Conservation (phyloP, 1,140 invertebrate genomes). For the Brevipalpus yothersi region DNA sequence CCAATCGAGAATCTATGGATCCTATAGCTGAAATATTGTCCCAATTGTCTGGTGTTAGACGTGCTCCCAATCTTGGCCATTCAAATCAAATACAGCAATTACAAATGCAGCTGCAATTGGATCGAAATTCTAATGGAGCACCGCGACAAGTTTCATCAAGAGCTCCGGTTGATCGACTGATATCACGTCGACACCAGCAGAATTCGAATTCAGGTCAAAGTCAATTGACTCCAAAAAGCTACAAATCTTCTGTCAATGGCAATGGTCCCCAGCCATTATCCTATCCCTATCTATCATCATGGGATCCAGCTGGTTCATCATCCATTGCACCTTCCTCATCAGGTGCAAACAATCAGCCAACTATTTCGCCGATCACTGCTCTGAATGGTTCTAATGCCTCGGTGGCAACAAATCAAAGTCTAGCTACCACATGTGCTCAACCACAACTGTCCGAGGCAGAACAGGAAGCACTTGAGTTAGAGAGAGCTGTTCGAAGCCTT, state of each 20-base stretch:
- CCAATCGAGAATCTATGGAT: conserved; percentile 60
- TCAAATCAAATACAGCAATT: conserved; percentile 34
- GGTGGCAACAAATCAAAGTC: background rate
- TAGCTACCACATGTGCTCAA: conserved; percentile 28
- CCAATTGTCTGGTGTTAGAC: conserved; percentile 63
- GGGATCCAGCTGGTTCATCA: background rate
- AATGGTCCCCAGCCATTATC: background rate
- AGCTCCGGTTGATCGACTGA: background rate
- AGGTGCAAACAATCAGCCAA: background rate
- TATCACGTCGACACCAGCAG: background rate
- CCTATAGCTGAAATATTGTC: conserved; percentile 75
- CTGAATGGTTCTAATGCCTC: background rate
- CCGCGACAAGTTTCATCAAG: background rate
- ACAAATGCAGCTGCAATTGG: conserved; percentile 67
- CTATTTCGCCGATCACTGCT: background rate
- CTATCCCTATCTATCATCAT: background rate
- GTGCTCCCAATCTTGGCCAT: conserved; percentile 27
- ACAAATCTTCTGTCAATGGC: background rate
- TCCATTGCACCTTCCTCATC: background rate
- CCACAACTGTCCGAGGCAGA: conserved; percentile 28
- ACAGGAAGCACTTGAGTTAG: conserved; percentile 28
- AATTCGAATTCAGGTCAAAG: background rate
- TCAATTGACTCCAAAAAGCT: background rate
- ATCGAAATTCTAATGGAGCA: conserved; percentile 31
- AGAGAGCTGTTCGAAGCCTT: conserved; percentile 34